phyloP scores from a whole-genome alignment of 2,888 invertebrate genomes.

The Drosophila affinis region DNA sequence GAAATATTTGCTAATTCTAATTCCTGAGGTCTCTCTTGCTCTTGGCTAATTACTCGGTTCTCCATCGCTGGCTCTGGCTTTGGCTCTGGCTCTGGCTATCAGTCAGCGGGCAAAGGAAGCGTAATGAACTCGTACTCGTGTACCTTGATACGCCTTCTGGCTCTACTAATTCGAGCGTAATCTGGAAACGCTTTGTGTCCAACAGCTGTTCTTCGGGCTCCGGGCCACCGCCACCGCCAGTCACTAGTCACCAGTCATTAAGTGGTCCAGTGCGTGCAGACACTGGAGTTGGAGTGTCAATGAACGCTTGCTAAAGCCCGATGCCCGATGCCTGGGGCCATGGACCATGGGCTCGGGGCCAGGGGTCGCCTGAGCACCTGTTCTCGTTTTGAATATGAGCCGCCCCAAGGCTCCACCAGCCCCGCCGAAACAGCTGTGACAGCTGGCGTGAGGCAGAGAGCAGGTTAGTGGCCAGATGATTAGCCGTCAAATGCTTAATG shows the following conservation, averaged over 20 bases:
- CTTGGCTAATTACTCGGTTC: slow-evolving; percentile 35
- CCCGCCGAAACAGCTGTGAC: slow-evolving; percentile 33
- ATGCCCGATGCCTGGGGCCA: neutral
- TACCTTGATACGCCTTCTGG: slow-evolving; percentile 67
- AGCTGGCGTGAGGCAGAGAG: slow-evolving; percentile 14
- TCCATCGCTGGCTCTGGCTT: slow-evolving; percentile 30
- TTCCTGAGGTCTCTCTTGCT: slow-evolving; percentile 10
- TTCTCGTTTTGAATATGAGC: slow-evolving; percentile 35
- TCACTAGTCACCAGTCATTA: slow-evolving; percentile 58
- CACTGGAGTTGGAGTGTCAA: slow-evolving; percentile 53
- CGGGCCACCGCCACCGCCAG: slow-evolving; percentile 13
- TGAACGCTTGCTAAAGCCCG: slow-evolving; percentile 46
- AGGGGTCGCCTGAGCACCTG: slow-evolving; percentile 22
- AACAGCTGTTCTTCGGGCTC: slow-evolving; percentile 57
- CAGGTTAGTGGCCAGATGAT: slow-evolving; percentile 36
- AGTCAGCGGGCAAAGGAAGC: slow-evolving; percentile 13
- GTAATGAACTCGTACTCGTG: slow-evolving; percentile 19
- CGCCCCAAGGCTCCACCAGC: slow-evolving; percentile 43
- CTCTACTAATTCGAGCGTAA: slow-evolving; percentile 71
- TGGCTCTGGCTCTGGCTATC: slow-evolving; percentile 26
- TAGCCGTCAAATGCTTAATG: slow-evolving; percentile 18
- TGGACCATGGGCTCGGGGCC: slow-evolving; percentile 4
- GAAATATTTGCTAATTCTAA: slow-evolving; percentile 17
- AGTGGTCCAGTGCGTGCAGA: slow-evolving; percentile 47
- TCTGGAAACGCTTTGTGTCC: slow-evolving; percentile 45